Evolutionary conservation across 37 sponge, comb jelly and placozoan genomes (phyloP), one percentile per base, ranked within the genome.

Genomic region (Petrosia ficiformis): DNA sequence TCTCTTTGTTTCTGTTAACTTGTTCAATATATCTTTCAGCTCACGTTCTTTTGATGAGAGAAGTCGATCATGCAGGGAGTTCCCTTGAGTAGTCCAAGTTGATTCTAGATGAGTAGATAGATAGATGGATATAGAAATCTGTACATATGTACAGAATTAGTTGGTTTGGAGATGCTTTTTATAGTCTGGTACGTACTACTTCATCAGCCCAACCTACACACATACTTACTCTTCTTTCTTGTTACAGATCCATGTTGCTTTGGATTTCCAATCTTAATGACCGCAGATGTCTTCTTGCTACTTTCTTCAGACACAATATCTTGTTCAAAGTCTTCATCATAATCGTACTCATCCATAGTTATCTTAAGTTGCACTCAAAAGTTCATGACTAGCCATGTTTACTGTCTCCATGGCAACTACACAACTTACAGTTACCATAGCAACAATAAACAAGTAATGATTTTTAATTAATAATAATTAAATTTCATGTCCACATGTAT

Each of bases 1-100:
- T n/a, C 63, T 24, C 63, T 61, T 5, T 11, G 63, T 29, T 26
- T 61, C 63, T 5, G 26, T 5, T 26, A 61, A n/a, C 28, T n/a
- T 8, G 26, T 61, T 61, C 26, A 5, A 6, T n/a, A 61, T 8
- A 26, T 11, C 6, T 22, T 29, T 61, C 28, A 61, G 14, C 63
- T 61, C 63, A 61, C n/a, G 63, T 24, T n/a, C 28, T 26, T 11
- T 61, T 11, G 63, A 61, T 61, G 63, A 61, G 28, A 61, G 28
- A 5, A 61, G 28, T 11, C 63, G 14, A 61, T 22, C 26, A 5
- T n/a, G 22, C 11, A 29, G 63, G 5, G 63, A 61, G 14, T 10
- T 48, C 16, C 16, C 14, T 19, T 10, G 54, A 48, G 54, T 19
- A 10, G 10, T 48, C 16, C 54, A 16, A 10, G 16, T 48, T 16